Conservation (phyloP, 2,888 invertebrate species). For the Crematogaster levior region DNA sequence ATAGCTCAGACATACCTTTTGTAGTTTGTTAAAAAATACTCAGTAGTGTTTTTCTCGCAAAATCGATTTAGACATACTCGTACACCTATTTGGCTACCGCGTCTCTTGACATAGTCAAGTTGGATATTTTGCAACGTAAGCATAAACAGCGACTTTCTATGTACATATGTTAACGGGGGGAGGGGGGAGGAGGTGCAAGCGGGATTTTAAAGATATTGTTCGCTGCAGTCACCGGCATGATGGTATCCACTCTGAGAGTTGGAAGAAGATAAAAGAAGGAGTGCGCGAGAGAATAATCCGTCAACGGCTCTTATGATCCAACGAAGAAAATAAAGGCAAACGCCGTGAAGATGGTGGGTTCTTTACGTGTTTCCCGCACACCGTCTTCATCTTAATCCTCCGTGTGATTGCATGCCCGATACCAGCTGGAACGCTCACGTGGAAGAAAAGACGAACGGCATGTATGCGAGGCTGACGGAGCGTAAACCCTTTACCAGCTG, state of each 20-base stretch:
- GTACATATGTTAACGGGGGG: background rate
- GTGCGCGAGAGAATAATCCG: slow-evolving; percentile 78
- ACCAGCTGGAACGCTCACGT: slow-evolving; percentile 82
- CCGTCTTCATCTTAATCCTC: slow-evolving; percentile 82
- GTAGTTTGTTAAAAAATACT: background rate
- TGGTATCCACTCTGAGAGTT: slow-evolving; percentile 13
- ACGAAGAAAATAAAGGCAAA: slow-evolving; percentile 73
- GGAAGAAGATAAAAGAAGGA: slow-evolving; percentile 62
- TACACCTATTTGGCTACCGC: background rate
- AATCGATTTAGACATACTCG: background rate
- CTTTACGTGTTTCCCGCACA: slow-evolving; percentile 68
- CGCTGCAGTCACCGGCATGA: background rate
- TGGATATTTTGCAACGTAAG: background rate
- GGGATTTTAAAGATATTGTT: slow-evolving; percentile 22
- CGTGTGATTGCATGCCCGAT: slow-evolving; percentile 84
- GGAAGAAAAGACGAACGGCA: slow-evolving; percentile 82
- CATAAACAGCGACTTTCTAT: background rate
- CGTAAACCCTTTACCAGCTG: slow-evolving; percentile 84
- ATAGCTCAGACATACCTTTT: no score
- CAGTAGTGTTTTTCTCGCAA: background rate
- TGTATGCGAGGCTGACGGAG: slow-evolving; percentile 80
- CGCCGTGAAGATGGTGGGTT: slow-evolving; percentile 65
- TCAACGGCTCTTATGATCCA: slow-evolving; percentile 72
- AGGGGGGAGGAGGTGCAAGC: no score
- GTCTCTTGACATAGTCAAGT: background rate